Percentiles rank a stretch among this genome's conserved stretches.
phyloP scores from a whole-genome alignment of 1,140 invertebrate species.

The Papilio polyxenes region DNA sequence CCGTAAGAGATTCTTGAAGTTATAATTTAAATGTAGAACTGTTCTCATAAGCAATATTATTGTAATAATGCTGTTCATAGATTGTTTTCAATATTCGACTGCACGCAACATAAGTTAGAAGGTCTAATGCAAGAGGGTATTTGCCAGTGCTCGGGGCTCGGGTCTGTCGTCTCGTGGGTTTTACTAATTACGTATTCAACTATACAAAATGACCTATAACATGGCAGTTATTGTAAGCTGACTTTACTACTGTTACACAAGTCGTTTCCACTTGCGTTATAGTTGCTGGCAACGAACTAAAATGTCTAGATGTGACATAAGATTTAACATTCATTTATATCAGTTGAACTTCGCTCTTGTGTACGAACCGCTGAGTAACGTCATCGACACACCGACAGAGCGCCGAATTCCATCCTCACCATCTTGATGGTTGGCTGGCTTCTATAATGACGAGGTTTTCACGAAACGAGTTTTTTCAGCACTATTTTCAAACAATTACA shows the following conservation, averaged over 20 bases:
- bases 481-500: too few relatives aligned
- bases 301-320: constrained; percentile 47
- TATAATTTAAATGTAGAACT: not conserved
- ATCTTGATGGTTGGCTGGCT: too few relatives aligned
- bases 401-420: too few relatives aligned
- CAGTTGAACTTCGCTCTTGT: not conserved
- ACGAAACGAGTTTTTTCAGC: too few relatives aligned
- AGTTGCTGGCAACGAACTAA: constrained; percentile 40
- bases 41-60: not conserved
- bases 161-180: constrained; percentile 15
- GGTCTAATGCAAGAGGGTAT: constrained; percentile 23
- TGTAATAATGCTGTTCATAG: not conserved
- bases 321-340: not conserved
- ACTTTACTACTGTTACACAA: constrained; percentile 71
- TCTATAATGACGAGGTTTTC: too few relatives aligned
- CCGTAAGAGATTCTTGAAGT: not conserved
- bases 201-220: constrained; percentile 69
- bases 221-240: constrained; percentile 62
- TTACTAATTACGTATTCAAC: constrained; percentile 67
- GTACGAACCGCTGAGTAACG: not conserved
- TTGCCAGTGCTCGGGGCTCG: constrained; percentile 1
- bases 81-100: constrained; percentile 20
- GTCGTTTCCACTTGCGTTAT: constrained; percentile 62
- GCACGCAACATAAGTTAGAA: constrained; percentile 8
- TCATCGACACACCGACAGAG: too few relatives aligned